Conservation (phyloP, 1,140 invertebrate genomes). For the Halyomorpha halys region DNA sequence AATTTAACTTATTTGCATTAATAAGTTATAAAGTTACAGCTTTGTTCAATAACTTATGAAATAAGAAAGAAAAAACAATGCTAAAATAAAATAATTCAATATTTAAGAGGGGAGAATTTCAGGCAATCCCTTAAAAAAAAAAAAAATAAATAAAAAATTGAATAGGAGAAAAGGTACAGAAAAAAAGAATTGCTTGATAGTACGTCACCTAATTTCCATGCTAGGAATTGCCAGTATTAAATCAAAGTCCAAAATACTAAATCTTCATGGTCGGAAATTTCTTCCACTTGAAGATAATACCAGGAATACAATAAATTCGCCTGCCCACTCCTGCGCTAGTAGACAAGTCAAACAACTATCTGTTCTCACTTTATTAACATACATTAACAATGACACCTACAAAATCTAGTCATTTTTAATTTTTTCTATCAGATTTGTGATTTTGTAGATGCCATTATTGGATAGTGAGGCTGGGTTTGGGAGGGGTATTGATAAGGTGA, state of each 20-base stretch:
- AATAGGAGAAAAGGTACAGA: background rate
- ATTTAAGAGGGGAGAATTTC: background rate
- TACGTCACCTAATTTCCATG: conserved; percentile 28
- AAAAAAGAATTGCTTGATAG: conserved; percentile 24
- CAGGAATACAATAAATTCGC: conserved; percentile 26
- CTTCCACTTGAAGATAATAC: background rate
- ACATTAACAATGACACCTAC: conserved; percentile 18
- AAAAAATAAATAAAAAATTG: conserved; percentile 8
- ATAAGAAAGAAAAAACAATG: background rate
- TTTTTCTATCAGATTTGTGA: background rate
- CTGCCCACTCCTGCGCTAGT: conserved; percentile 28
- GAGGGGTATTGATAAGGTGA: conserved; percentile 32
- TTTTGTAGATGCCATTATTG: conserved; percentile 2
- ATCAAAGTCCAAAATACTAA: conserved; percentile 10
- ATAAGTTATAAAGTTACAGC: background rate
- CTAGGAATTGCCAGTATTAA: conserved; percentile 17
- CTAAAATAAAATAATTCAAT: background rate
- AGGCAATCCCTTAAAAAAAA: conserved; percentile 18
- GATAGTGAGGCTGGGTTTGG: conserved; percentile 8
- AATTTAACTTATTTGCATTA: background rate
- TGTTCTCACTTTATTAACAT: conserved; percentile 2
- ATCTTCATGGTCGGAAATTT: background rate
- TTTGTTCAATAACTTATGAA: background rate
- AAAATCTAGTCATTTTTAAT: background rate
- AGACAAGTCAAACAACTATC: conserved; percentile 13